These are phyloP conservation scores for Vespertilio murinus DNA, from an alignment of 2,797 vertebrate species.

Conservation along the genomic window DNA sequence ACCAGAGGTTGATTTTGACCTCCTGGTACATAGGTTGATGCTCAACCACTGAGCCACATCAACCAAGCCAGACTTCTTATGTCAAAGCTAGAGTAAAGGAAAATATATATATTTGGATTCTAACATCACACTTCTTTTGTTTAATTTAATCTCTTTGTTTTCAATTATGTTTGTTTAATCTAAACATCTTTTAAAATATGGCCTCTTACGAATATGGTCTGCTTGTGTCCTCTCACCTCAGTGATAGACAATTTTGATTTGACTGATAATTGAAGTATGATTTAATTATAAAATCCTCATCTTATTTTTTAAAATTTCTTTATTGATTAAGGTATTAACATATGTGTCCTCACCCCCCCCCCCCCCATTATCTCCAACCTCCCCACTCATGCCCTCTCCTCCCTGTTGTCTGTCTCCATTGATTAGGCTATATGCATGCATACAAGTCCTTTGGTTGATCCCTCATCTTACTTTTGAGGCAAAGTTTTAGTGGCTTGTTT, in stretches of 20 bases:
- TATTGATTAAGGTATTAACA: no score
- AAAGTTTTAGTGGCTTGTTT: neutral
- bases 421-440: no score
- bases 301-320: neutral
- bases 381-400: no score
- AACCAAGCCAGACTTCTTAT: neutral
- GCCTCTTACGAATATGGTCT: neutral
- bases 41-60: no score
- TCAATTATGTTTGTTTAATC: slow-evolving; percentile 39
- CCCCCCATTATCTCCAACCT: no score
- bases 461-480: slow-evolving; percentile 31
- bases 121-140: slow-evolving; percentile 1
- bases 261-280: neutral
- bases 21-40: no score
- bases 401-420: no score
- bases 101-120: neutral
- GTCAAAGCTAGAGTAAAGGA: neutral
- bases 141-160: slow-evolving; percentile 44
- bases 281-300: slow-evolving; percentile 31
- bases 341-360: no score
- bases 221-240: neutral
- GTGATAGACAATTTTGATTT: slow-evolving; percentile 32
- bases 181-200: slow-evolving; percentile 29
- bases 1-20: no score
- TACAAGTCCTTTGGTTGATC: no score